Percentiles rank a stretch among this genome's conserved stretches.
These are phyloP conservation scores for Vannuccia rotundouncinata DNA, from an alignment of 2,888 invertebrate genomes.

Conservation along the genomic window DNA sequence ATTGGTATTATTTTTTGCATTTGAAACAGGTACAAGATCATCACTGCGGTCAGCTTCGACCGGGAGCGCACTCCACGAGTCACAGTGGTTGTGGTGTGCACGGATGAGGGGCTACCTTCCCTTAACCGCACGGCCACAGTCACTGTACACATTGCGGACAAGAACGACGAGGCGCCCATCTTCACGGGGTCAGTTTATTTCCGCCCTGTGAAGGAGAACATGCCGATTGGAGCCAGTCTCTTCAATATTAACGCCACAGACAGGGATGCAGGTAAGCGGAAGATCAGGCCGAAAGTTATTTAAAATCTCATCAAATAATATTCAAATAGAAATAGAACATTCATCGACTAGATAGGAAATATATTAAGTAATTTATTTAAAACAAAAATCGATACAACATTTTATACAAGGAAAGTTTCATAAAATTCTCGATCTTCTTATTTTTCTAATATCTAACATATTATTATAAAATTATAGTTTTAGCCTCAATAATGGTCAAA, in stretches of 20 bases:
- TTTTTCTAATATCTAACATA: too few relatives aligned
- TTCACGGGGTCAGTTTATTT: background rate
- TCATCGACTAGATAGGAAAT: too few relatives aligned
- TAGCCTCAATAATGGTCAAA: too few relatives aligned
- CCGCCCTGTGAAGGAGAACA: constrained; percentile 1
- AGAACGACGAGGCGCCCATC: constrained; percentile 25
- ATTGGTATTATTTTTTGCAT: too few relatives aligned
- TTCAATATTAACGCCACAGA: constrained; percentile 30
- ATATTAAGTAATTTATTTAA: too few relatives aligned
- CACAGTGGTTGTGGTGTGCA: constrained; percentile 1
- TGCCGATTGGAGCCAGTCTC: background rate
- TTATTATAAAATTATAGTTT: too few relatives aligned
- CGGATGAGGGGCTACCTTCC: constrained; percentile 11
- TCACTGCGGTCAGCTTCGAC: constrained; percentile 13
- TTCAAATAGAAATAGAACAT: too few relatives aligned
- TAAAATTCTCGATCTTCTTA: too few relatives aligned
- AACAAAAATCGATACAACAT: too few relatives aligned
- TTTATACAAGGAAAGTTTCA: too few relatives aligned
- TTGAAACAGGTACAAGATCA: constrained; percentile 33
- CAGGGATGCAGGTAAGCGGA: constrained; percentile 13
- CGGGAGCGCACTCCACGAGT: constrained; percentile 6
- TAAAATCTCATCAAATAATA: too few relatives aligned
- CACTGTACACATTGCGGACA: constrained; percentile 2
- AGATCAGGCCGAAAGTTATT: too few relatives aligned
- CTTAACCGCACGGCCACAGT: constrained; percentile 19